These are phyloP conservation scores for Oreochromis tanganicae DNA, from an alignment of 2,113 vertebrate genomes.

Conservation along the genomic window DNA sequence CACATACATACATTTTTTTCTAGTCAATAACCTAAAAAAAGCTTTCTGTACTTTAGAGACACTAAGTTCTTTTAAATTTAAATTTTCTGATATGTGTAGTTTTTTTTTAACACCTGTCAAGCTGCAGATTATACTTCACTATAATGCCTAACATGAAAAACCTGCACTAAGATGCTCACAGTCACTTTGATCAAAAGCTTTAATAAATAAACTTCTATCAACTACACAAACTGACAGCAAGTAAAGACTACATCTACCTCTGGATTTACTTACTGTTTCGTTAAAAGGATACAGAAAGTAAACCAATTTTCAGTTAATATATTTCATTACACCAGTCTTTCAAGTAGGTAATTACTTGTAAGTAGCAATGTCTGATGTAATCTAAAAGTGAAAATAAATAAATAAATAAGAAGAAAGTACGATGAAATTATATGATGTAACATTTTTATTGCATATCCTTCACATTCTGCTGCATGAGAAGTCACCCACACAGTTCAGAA, in stretches of 20 bases:
- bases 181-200: neutral
- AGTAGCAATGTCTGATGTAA: neutral
- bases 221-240: neutral
- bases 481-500: neutral
- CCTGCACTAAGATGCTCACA: neutral
- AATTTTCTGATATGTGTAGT: neutral
- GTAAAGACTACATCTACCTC: neutral
- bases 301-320: neutral
- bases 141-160: neutral
- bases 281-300: neutral
- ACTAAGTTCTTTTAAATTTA: neutral
- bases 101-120: neutral
- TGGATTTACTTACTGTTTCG: neutral
- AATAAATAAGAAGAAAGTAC: neutral
- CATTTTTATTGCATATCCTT: neutral
- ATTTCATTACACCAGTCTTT: neutral
- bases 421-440: neutral
- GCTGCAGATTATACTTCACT: neutral
- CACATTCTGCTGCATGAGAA: neutral
- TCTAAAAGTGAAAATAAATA: neutral
- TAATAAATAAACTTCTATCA: neutral
- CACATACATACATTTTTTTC: neutral
- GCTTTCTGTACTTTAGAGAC: neutral
- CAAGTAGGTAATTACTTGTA: neutral
- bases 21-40: neutral